Conservation (phyloP, 2,797 vertebrate genomes). For the Melanogrammus aeglefinus region DNA sequence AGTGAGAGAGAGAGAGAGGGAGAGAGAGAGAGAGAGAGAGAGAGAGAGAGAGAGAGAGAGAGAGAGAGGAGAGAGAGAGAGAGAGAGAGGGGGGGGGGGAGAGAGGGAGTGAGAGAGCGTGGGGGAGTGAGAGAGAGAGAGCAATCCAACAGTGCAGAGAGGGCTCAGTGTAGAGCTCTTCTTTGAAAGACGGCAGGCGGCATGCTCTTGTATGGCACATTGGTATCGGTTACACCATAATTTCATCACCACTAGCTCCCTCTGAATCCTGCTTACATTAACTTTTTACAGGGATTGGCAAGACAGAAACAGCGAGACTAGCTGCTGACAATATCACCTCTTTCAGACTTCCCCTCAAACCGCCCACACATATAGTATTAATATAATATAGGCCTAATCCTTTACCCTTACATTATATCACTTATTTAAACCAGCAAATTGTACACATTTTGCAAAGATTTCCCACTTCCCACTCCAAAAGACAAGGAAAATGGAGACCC, state of each 20-base stretch:
- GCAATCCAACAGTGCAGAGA: constrained; percentile 58
- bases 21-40: background rate
- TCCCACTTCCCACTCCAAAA: constrained; percentile 48
- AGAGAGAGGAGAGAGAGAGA: no score
- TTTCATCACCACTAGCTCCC: constrained; percentile 82
- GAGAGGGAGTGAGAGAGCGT: no score
- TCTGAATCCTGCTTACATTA: constrained; percentile 80
- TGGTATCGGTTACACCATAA: constrained; percentile 83
- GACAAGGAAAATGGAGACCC: constrained; percentile 33
- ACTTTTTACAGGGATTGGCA: constrained; percentile 81
- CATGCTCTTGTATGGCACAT: constrained; percentile 70
- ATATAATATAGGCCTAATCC: constrained; percentile 30
- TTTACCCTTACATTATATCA: constrained; percentile 58
- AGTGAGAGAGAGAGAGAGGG: background rate
- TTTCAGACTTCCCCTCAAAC: constrained; percentile 41
- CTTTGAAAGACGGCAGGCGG: constrained; percentile 67
- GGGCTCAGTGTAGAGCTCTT: constrained; percentile 59
- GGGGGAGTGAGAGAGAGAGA: no score
- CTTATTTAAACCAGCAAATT: constrained; percentile 52
- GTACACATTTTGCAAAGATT: constrained; percentile 43
- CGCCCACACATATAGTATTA: constrained; percentile 20
- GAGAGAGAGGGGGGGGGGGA: no score
- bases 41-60: background rate
- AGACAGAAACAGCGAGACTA: constrained; percentile 63
- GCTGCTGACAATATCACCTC: constrained; percentile 54